Conservation (phyloP, 2,888 invertebrate species). For the Ceriagrion tenellum region DNA sequence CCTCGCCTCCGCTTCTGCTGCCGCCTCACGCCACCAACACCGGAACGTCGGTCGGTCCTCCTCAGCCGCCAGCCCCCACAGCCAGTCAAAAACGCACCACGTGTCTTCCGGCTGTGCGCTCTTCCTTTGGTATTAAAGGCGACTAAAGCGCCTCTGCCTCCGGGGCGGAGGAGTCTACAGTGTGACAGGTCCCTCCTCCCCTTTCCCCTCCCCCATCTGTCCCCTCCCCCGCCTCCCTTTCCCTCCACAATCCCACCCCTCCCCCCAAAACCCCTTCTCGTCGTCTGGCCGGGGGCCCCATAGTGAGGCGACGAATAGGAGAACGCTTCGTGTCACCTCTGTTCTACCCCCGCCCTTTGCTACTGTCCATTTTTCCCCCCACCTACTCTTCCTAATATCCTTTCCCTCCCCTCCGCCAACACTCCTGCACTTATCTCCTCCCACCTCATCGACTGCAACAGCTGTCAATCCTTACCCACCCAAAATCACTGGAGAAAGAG, state of each 20-base stretch:
- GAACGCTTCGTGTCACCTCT: conserved; percentile 9
- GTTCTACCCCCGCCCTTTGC: neutral
- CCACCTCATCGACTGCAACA: no score
- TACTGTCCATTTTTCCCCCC: neutral
- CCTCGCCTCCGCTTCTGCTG: neutral
- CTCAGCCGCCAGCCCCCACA: neutral
- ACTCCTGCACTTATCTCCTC: no score
- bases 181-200: neutral
- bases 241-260: neutral
- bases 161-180: neutral
- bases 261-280: neutral
- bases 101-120: conserved; percentile 33
- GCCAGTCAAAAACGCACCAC: neutral
- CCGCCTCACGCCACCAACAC: neutral
- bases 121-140: neutral
- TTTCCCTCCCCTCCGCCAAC: neutral
- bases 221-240: neutral
- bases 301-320: neutral
- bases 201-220: neutral
- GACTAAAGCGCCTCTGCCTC: neutral
- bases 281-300: neutral
- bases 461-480: no score
- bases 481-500: no score
- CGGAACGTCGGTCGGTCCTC: neutral
- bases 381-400: neutral